Evolutionary conservation across 2,888 invertebrate species (phyloP), one percentile per base, ranked within the genome.

Genomic region (Pharmacophagus antenor): DNA sequence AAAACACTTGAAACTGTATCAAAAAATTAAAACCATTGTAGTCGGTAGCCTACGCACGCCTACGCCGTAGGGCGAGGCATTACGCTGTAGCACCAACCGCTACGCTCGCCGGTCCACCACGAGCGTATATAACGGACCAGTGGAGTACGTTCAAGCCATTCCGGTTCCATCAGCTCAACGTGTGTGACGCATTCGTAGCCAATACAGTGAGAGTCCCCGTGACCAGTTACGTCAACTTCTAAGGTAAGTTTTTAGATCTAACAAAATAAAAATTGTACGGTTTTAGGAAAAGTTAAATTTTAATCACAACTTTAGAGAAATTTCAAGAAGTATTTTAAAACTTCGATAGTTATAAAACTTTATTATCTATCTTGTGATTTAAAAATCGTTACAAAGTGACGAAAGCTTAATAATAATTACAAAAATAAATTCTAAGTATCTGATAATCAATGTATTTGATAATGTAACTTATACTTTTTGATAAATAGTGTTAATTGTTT

Each of bases 11-110:
- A n/a, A 23, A n/a, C 18, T 17, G 50, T n/a, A 51, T 61, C 17
- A 41, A 56, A 47, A 52, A 62, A 56, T 58, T 44, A 73, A 72
- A 69, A 67, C 70, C 66, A 58, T 65, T 74, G 78, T 80, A 79
- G 78, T 72, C 71, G 49, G 63, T 53, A 58, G 76, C 84, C 86
- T 84, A 85, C 86, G 85, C 83, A 84, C 88, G 88, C 88, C 89
- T 83, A 88, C 88, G 84, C 69, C 59, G 62, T 70, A 67, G 84
- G 84, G 87, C 84, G 83, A 78, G 80, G 80, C 80, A 74, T 74
- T 69, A 66, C 65, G 22, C 48, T 69, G 77, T 80, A 80, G 79
- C 76, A 77, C 82, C 85, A 82, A 77, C 80, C 82, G 76, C 76
- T 79, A 77, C 74, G 74, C 70, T 70, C 67, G 62, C 63, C 56